Evolutionary conservation across 2,113 vertebrate species (phyloP), one percentile per base, ranked within the genome.

Genomic region (Tringa solitaria): DNA sequence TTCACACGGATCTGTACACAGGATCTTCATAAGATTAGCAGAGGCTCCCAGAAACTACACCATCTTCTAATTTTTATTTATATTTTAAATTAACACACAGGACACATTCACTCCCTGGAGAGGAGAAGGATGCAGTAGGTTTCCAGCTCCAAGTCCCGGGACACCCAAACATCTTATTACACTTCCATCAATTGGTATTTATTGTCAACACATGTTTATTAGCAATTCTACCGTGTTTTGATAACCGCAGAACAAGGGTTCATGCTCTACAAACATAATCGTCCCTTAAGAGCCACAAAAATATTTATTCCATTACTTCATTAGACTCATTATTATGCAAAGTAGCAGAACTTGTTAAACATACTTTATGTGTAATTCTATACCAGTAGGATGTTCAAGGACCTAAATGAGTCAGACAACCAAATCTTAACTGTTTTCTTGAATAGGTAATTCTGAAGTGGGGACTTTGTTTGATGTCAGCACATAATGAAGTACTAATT

Each of bases 401-500:
- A 87, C 37, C 69, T 92, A 78, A 94, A 69, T 61, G 90, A 96
- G 83, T 74, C 88, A 82, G 90, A 51, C 39, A 94, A 82, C 51
- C 80, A 93, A 90, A 64, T 41, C 35, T 78, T 82, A 91, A 87
- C 51, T 60, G 84, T 75, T 96, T 90, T 59, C 84, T 84, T 68
- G 51, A 95, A 68, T 32, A 90, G n/a, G 51, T 69, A 89, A 78
- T 84, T 93, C 73, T 73, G 61, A 81, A 94, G 72, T 30, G 56
- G 91, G 77, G 65, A 87, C 73, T 90, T 45, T 28, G 80, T 35
- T 90, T 35, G 1, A 51, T 77, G 82, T 50, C 51, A 81, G 82
- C 46, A 70, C 46, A 26, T 92, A 94, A 95, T 72, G 64, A 94
- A 93, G 72, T 53, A 56, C 72, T 90, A 94, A 94, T 85, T 91